These are phyloP conservation scores for Porites evermanni DNA, from an alignment of 92 coral and sea anemone species.

Conservation along the genomic window DNA sequence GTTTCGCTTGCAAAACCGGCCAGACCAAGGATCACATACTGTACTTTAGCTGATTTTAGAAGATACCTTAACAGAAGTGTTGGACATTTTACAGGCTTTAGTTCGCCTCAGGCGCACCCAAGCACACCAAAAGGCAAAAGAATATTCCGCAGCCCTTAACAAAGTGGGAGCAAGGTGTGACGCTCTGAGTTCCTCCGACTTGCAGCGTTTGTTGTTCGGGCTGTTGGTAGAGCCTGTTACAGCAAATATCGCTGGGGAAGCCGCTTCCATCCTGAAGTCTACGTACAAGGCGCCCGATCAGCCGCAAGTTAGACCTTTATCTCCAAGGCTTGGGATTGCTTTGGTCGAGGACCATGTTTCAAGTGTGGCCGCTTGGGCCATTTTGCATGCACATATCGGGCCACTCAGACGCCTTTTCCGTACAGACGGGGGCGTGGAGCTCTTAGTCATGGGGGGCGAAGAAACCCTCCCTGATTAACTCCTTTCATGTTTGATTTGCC, in stretches of 20 bases:
- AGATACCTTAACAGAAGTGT: constrained; percentile 42
- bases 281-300: neutral
- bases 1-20: neutral
- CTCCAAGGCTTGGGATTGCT: neutral
- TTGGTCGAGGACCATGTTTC: neutral
- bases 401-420: neutral
- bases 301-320: neutral
- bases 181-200: neutral
- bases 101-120: constrained; percentile 32
- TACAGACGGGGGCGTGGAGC: neutral
- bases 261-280: neutral
- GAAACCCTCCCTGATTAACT: neutral
- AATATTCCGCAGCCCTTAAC: neutral
- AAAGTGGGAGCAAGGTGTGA: neutral
- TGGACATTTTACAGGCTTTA: constrained; percentile 29
- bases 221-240: neutral
- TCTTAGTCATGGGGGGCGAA: neutral
- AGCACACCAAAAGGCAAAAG: constrained; percentile 39
- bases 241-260: neutral
- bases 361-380: neutral
- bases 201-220: neutral
- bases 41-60: constrained; percentile 26
- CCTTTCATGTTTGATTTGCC: neutral
- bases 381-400: neutral
- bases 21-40: too few relatives aligned